These are phyloP conservation scores for Pteronura brasiliensis DNA, from an alignment of 2,113 vertebrate genomes.

Conservation along the genomic window DNA sequence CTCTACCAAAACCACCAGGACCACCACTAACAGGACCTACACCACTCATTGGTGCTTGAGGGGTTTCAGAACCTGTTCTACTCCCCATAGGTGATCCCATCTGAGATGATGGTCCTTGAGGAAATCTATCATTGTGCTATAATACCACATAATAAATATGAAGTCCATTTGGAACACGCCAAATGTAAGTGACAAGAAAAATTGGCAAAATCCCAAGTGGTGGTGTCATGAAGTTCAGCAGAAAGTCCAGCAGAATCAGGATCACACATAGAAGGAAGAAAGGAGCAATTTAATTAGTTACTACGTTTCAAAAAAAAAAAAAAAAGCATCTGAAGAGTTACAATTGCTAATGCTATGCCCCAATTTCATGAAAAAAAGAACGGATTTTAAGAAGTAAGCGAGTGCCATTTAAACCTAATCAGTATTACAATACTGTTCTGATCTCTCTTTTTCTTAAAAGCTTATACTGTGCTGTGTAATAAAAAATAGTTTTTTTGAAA, in stretches of 20 bases:
- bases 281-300: slow-evolving; percentile 93
- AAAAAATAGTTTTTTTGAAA: slow-evolving; percentile 19
- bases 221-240: slow-evolving; percentile 87
- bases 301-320: slow-evolving; percentile 63
- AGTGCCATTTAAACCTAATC: slow-evolving; percentile 41
- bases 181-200: slow-evolving; percentile 82
- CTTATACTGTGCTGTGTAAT: slow-evolving; percentile 3
- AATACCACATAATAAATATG: slow-evolving; percentile 63
- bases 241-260: slow-evolving; percentile 89
- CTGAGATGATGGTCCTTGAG: slow-evolving; percentile 89
- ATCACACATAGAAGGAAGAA: slow-evolving; percentile 91
- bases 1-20: slow-evolving; percentile 91
- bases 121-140: slow-evolving; percentile 95
- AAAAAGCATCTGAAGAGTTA: slow-evolving; percentile 79
- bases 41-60: slow-evolving; percentile 89
- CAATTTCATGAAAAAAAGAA: slow-evolving; percentile 69
- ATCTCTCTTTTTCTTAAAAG: not conserved
- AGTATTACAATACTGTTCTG: slow-evolving; percentile 5
- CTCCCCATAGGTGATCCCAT: slow-evolving; percentile 90
- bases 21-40: slow-evolving; percentile 88
- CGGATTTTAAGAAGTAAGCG: slow-evolving; percentile 19
- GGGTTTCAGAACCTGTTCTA: slow-evolving; percentile 92
- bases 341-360: slow-evolving; percentile 78
- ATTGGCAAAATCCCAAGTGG: slow-evolving; percentile 86
- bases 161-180: slow-evolving; percentile 86